A percentile compares a stretch with the other conserved stretches of the same genome.
Evolutionary conservation across 2,113 vertebrate genomes (phyloP).

Genomic region (Cololabis saira): DNA sequence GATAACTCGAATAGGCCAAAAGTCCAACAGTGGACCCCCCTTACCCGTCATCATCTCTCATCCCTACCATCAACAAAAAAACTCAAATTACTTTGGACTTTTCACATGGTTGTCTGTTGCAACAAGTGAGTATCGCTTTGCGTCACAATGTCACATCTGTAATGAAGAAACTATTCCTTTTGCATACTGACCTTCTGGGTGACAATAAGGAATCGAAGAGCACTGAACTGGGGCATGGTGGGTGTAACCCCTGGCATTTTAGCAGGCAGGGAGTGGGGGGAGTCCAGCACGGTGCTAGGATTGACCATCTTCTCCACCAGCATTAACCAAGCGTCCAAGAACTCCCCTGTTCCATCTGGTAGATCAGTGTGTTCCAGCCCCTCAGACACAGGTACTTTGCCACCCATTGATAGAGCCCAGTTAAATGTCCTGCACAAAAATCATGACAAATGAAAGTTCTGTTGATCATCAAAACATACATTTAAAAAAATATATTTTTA

Average conservation of each 20-base stretch:
- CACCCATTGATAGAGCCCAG: conserved; percentile 95
- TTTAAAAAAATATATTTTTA: no score
- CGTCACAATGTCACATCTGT: background rate
- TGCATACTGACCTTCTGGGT: conserved; percentile 89
- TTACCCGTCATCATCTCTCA: no score
- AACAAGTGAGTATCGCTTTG: no score
- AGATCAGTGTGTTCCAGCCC: conserved; percentile 90
- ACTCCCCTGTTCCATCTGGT: conserved; percentile 93
- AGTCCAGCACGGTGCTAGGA: conserved; percentile 93
- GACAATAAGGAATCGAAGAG: conserved; percentile 92
- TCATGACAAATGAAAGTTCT: background rate
- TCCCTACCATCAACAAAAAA: no score
- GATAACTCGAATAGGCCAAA: no score
- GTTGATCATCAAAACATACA: no score
- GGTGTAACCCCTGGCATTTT: conserved; percentile 89
- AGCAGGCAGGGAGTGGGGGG: conserved; percentile 90
- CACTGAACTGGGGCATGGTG: conserved; percentile 90
- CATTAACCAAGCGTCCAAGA: conserved; percentile 95
- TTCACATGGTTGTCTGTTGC: no score
- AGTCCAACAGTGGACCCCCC: no score
- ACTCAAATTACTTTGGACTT: no score
- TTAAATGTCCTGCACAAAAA: conserved; percentile 87
- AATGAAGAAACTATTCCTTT: background rate
- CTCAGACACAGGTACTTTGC: conserved; percentile 90
- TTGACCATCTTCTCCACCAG: conserved; percentile 97